phyloP scores from a whole-genome alignment of 2,888 invertebrate genomes.

The Thecocarcelia acutangulata region DNA sequence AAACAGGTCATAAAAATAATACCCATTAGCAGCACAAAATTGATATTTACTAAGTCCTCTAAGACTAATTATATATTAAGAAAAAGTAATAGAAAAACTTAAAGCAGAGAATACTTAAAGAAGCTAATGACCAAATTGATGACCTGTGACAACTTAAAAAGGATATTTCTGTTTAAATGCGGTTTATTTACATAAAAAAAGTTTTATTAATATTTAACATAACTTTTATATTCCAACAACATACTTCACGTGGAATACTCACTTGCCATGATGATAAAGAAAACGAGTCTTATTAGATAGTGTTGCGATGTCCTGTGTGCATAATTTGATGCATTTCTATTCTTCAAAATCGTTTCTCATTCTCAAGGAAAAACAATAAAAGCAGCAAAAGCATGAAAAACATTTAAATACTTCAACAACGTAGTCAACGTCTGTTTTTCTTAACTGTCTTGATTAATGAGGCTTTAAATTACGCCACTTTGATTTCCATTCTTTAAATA shows the following conservation, averaged over 20 bases:
- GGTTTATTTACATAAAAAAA: conserved; percentile 25
- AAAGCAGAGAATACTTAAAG: background rate
- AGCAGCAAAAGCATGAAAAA: conserved; percentile 17
- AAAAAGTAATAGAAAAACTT: no score
- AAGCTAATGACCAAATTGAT: conserved; percentile 55
- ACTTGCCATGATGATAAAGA: no score
- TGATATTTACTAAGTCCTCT: no score
- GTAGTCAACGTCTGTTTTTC: conserved; percentile 65
- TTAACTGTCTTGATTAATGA: conserved; percentile 77
- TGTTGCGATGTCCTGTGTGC: background rate
- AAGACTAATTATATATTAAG: no score
- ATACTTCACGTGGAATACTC: no score
- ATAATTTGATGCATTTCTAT: conserved; percentile 28
- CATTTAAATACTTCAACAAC: conserved; percentile 55
- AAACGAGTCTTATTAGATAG: no score
- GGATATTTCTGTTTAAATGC: conserved; percentile 21
- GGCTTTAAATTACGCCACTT: conserved; percentile 80
- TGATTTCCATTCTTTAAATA: conserved; percentile 77
- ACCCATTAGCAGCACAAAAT: no score
- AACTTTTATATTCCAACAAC: background rate
- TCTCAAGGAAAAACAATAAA: conserved; percentile 12
- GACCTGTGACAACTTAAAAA: conserved; percentile 53
- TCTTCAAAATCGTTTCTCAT: background rate
- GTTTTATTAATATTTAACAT: no score
- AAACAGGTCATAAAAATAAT: no score